These are phyloP conservation scores for Ramphastos sulfuratus DNA, from an alignment of 2,113 vertebrate species.

Conservation along the genomic window DNA sequence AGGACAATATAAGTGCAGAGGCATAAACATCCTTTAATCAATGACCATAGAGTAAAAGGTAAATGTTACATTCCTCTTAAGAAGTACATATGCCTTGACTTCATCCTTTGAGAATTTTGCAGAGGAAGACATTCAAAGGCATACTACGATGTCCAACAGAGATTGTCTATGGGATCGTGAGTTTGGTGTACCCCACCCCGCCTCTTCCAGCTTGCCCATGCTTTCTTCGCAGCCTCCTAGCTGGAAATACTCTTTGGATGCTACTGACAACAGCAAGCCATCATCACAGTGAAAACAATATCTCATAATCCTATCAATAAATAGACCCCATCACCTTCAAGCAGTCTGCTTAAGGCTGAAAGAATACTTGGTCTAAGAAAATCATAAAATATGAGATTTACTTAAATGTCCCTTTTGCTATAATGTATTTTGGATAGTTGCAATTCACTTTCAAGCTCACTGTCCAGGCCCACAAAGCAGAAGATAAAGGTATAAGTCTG, in stretches of 20 bases:
- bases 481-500: not conserved
- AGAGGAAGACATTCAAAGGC: not conserved
- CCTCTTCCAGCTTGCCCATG: not conserved
- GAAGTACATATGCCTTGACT: not conserved
- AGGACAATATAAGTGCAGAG: not conserved
- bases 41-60: not conserved
- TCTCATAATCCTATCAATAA: not conserved
- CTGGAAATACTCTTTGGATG: not conserved
- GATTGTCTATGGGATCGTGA: rapidly evolving
- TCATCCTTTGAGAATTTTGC: not conserved
- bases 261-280: not conserved
- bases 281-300: not conserved
- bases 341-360: not conserved
- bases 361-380: not conserved
- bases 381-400: not conserved
- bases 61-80: not conserved
- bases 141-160: not conserved
- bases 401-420: not conserved
- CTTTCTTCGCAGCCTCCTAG: not conserved
- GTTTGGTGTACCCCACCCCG: not conserved
- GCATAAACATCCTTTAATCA: not conserved
- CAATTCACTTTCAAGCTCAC: not conserved
- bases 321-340: not conserved
- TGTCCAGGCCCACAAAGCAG: not conserved
- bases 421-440: not conserved